These are phyloP conservation scores for Gopherus flavomarginatus DNA, from an alignment of 2,113 vertebrate genomes.

Conservation along the genomic window DNA sequence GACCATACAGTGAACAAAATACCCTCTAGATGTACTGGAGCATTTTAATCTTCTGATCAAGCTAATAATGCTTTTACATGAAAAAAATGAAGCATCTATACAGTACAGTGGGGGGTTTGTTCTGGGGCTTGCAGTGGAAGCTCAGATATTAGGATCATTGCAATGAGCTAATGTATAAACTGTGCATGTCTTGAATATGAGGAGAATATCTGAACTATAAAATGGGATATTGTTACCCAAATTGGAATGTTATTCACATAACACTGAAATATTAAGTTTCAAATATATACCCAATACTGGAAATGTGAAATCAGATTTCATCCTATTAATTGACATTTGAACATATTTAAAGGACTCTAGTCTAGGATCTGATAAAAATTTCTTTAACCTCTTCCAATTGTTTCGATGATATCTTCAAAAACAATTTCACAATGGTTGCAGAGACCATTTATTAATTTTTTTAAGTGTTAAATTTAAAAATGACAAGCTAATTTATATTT, in stretches of 20 bases:
- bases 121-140: not conserved
- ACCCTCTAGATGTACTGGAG: not conserved
- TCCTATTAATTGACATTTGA: not conserved
- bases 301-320: not conserved
- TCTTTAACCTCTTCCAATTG: not conserved
- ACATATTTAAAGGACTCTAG: not conserved
- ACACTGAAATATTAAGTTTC: not conserved
- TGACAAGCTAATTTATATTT: not conserved
- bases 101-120: not conserved
- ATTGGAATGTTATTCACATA: not conserved
- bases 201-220: not conserved
- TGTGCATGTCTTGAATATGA: not conserved
- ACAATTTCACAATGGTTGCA: not conserved
- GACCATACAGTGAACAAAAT: not conserved
- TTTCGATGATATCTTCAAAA: not conserved
- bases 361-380: not conserved
- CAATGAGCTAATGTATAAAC: not conserved
- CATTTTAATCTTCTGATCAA: not conserved
- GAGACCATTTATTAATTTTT: not conserved
- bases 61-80: not conserved
- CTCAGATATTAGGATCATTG: not conserved
- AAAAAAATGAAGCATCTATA: not conserved
- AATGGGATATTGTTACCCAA: not conserved
- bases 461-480: not conserved
- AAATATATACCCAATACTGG: not conserved